These are phyloP conservation scores for Drosophila parthenogenetica DNA, from an alignment of 2,888 invertebrate species.

Conservation along the genomic window DNA sequence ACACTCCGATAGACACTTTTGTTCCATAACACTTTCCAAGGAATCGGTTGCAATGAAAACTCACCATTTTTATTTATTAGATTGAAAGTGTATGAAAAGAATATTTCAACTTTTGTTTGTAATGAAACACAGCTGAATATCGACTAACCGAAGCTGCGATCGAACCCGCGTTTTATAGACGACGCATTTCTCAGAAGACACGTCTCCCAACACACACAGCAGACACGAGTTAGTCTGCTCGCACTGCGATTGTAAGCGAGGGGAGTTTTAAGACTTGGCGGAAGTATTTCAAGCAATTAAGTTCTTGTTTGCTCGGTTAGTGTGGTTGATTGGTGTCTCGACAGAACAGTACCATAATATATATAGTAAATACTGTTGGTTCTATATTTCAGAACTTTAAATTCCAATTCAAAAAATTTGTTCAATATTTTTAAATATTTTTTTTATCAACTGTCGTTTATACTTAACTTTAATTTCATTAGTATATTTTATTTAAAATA, in stretches of 20 bases:
- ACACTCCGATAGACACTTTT: neutral
- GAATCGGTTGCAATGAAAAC: neutral
- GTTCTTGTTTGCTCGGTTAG: neutral
- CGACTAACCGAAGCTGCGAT: conserved; percentile 71
- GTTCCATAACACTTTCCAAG: neutral
- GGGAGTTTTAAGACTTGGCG: conserved; percentile 13
- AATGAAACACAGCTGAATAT: conserved; percentile 85
- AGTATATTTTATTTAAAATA: no score
- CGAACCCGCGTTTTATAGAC: conserved; percentile 63
- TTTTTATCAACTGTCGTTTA: no score
- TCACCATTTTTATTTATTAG: conserved; percentile 12
- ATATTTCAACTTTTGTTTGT: conserved; percentile 80
- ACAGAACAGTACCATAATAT: no score
- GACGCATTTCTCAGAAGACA: conserved; percentile 7
- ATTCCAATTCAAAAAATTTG: no score
- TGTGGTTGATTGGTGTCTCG: no score
- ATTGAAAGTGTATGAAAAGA: neutral
- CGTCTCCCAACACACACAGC: neutral
- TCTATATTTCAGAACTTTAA: no score
- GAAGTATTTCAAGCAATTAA: neutral
- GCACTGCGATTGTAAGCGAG: neutral
- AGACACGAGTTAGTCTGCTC: neutral
- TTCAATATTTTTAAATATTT: no score
- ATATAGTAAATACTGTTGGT: no score
- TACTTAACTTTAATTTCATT: no score